These are phyloP conservation scores for Koerneria pararmatus DNA, from an alignment of 2,888 invertebrate genomes.

Conservation along the genomic window DNA sequence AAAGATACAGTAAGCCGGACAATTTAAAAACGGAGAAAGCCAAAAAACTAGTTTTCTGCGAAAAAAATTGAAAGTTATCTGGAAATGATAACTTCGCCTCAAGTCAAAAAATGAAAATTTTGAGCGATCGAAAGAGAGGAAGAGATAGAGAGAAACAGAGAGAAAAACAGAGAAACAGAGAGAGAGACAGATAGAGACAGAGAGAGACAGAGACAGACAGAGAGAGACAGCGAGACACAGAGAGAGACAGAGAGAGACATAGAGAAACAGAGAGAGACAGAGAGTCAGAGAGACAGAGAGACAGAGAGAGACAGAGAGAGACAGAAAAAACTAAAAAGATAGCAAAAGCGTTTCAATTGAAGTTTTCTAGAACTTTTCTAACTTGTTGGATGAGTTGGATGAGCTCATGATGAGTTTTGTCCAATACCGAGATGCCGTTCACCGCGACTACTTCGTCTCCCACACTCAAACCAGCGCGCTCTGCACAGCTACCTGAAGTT, in stretches of 20 bases:
- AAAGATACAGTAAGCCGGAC: too few species aligned
- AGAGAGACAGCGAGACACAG: too few species aligned
- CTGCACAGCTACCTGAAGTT: slow-evolving; percentile 78
- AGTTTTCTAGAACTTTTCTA: too few species aligned
- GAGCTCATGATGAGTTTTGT: slow-evolving; percentile 85
- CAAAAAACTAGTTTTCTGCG: too few species aligned
- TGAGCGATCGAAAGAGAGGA: too few species aligned
- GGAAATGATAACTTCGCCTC: too few species aligned
- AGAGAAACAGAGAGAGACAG: background rate
- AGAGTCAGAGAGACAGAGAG: background rate
- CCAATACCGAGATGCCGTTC: slow-evolving; percentile 85
- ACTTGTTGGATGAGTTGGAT: slow-evolving; percentile 93
- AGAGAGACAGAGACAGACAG: background rate
- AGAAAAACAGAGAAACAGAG: background rate
- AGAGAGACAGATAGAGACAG: background rate
- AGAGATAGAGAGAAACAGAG: background rate
- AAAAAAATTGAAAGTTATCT: too few species aligned
- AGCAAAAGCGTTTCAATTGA: too few species aligned
- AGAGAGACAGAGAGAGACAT: background rate
- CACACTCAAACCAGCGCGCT: slow-evolving; percentile 83
- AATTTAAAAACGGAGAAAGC: too few species aligned
- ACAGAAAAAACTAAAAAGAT: too few species aligned
- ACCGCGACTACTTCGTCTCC: slow-evolving; percentile 96
- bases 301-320: background rate
- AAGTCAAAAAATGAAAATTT: too few species aligned